Base-by-base conservation (phyloP, 2,888 invertebrate genomes). In the Drosophila kambysellisi region DNA sequence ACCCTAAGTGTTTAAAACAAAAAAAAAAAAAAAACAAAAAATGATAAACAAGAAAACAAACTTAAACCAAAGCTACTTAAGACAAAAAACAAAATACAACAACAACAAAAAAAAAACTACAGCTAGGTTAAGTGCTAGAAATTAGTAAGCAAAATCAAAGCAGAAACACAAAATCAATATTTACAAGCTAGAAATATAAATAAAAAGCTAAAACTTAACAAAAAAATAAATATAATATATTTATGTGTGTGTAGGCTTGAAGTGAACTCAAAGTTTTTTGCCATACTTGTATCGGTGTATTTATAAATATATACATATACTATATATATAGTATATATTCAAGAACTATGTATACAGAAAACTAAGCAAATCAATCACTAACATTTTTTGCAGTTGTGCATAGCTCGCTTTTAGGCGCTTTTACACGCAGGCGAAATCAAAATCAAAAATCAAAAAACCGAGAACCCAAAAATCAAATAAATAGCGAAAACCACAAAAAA, bases 401-500 rank as follows among this genome's bases (percentile, higher is more conserved):
- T 86, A 83, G 87, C 80, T 86, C 88, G 86, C 86, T 87, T 87
- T 82, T 88, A 86, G 86, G 86, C 86, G 86, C 88, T 86, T 85
- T 86, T 88, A 85, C 86, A 87, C 86, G 88, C 88, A 86, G 73
- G 82, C 83, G 82, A 85, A 78, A 56, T 43, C 48, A 65, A 52
- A 51, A 52, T 37, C 7, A 25, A 25, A 25, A 25, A 25, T 25
- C 25, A 25, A 25, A 37, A 29, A 30, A n/a, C 30, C 17, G 29
- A 29, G 17, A 51, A n/a, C n/a, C 17, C 29, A 48, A 41, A 41
- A 61, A 53, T 33, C 15, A 52, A 25, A 73, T 29, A 58, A 29
- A 52, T 53, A 68, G 33, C 11, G 68, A 54, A 32, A 51, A 52
- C 37, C 25, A 25, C 11, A 72, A 54, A 72, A 54, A 32, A 51